These are phyloP conservation scores for Protaetia brevitarsis DNA, from an alignment of 1,140 invertebrate species.

Conservation along the genomic window DNA sequence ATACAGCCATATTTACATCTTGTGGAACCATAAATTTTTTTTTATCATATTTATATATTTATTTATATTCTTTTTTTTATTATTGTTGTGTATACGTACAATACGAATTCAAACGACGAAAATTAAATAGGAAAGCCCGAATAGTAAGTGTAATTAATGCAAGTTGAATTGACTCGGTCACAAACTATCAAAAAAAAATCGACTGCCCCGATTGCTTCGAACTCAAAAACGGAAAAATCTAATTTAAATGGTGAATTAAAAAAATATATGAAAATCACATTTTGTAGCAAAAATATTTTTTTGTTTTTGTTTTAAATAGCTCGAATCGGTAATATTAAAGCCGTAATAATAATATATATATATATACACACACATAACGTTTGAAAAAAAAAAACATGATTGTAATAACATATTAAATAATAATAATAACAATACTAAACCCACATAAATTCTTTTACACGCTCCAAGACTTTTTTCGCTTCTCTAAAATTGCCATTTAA, in stretches of 20 bases:
- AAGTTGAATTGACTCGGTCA: too few relatives aligned
- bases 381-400: constrained; percentile 11
- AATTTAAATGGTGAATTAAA: too few relatives aligned
- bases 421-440: neutral
- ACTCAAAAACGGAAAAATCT: too few relatives aligned
- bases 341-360: constrained; percentile 25
- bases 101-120: too few relatives aligned
- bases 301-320: neutral
- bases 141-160: too few relatives aligned
- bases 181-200: too few relatives aligned
- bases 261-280: neutral
- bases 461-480: neutral
- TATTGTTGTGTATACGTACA: too few relatives aligned
- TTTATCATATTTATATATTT: neutral
- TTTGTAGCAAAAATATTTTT: neutral
- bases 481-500: constrained; percentile 4
- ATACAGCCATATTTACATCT: constrained; percentile 36
- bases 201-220: too few relatives aligned
- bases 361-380: constrained; percentile 10
- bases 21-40: constrained; percentile 19
- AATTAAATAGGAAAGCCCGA: too few relatives aligned
- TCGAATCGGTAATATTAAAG: neutral
- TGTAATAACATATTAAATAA: constrained; percentile 2
- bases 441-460: neutral
- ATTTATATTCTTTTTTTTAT: neutral